These are phyloP conservation scores for Aldrovandia affinis DNA, from an alignment of 2,797 vertebrate genomes.

Conservation along the genomic window DNA sequence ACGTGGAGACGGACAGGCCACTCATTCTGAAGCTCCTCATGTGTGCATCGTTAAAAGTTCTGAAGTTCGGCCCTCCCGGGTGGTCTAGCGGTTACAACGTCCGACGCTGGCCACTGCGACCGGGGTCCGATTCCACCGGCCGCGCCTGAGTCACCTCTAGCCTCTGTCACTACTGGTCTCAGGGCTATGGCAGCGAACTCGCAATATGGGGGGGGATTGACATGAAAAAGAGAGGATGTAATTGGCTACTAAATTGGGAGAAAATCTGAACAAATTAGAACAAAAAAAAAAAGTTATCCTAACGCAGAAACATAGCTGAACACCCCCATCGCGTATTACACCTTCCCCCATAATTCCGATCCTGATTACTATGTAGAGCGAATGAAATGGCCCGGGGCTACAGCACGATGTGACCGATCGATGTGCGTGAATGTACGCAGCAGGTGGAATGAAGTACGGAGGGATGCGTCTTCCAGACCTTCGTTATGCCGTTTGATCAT, in stretches of 20 bases:
- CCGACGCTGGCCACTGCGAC: too few species aligned
- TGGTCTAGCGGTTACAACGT: too few species aligned
- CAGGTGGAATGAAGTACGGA: not conserved
- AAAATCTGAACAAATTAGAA: too few species aligned
- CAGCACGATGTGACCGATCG: not conserved
- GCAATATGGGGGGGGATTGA: too few species aligned
- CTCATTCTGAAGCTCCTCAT: not conserved
- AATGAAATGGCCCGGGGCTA: conserved; percentile 2
- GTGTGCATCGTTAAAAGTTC: not conserved
- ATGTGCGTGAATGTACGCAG: not conserved
- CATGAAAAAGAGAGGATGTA: too few species aligned
- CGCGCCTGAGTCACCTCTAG: too few species aligned
- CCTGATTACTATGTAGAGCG: not conserved
- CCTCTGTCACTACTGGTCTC: too few species aligned
- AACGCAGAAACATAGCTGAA: not conserved
- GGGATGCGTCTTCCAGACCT: not conserved
- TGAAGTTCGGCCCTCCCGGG: too few species aligned
- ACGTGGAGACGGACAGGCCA: not conserved
- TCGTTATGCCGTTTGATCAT: not conserved
- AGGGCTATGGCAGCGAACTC: too few species aligned
- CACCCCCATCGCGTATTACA: not conserved
- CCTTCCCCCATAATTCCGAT: not conserved
- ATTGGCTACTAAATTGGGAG: too few species aligned
- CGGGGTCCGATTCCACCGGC: too few species aligned
- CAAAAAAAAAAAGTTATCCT: not conserved